Evolutionary conservation across 2,113 vertebrate genomes (phyloP), one percentile per base, ranked within the genome.

Genomic region (Syrrhaptes paradoxus): DNA sequence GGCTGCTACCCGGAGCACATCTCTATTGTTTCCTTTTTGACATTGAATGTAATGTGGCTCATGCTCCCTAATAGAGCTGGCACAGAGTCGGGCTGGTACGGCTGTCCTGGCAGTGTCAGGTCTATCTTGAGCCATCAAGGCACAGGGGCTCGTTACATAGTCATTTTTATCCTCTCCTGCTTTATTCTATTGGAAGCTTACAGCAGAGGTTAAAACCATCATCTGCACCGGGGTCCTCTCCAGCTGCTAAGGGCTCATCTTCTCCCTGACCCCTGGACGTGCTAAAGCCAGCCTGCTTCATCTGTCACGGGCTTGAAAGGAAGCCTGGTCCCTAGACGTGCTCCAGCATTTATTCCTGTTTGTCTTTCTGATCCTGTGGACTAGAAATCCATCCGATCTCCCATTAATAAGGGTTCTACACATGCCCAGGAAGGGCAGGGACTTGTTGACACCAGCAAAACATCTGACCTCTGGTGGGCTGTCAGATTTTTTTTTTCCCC

Each of bases 121-220:
- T 70, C 73, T 89, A 72, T 90, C 89, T 85, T 54, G 81, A 89
- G 81, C 89, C 71, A 84, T 80, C 79, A 65, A 89, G 80, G 62
- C 68, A 36, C 52, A 7, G 66, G 36, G 43, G 17, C 58, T 90
- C 1, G 1, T 93, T 93, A 55, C 51, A 79, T 22, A 51, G 73
- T 80, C 43, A 48, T 86, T 79, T 84, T 76, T 83, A 54, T 70
- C 65, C 75, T 73, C 72, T 54, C 13, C 54, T 85, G 29, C 67
- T 91, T 95, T 58, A 32, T 91, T 87, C 82, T 73, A 2, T 31
- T 86, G 87, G 79, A 96, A 89, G 54, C 49, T 75, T 70, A 73
- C 55, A 86, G 86, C 66, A 77, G 90, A 95, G 89, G 95, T 96
- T 93, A 93, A 95, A 96, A 96, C 76, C 78, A 52, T 95, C 43